Conservation (phyloP, 2,888 invertebrate genomes). For the Arge pagana region DNA sequence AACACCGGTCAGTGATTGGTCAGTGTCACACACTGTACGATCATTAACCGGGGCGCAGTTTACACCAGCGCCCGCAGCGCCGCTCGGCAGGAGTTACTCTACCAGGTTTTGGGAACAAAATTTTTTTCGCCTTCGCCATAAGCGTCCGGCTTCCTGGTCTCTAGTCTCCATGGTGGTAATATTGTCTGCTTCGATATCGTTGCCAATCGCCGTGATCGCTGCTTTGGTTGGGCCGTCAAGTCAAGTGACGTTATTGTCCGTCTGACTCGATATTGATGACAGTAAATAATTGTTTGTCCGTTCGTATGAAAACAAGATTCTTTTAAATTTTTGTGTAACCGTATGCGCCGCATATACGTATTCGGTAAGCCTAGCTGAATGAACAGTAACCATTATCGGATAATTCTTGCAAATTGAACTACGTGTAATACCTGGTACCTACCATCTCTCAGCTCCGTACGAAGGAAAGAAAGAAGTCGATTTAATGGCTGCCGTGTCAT, state of each 20-base stretch:
- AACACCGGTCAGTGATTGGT: too few species aligned
- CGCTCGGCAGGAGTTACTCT: too few species aligned
- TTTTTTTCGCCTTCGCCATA: too few species aligned
- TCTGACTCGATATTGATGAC: constrained; percentile 23
- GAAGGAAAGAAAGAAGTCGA: constrained; percentile 40
- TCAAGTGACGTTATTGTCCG: constrained; percentile 23
- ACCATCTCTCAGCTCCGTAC: constrained; percentile 42
- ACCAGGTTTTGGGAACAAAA: too few species aligned
- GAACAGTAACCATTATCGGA: not conserved
- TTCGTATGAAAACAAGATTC: not conserved
- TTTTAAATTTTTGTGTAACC: not conserved
- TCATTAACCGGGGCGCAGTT: too few species aligned
- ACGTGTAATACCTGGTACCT: constrained; percentile 37
- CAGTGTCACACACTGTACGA: too few species aligned
- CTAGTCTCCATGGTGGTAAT: constrained; percentile 12
- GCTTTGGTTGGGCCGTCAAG: constrained; percentile 11
- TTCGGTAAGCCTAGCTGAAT: not conserved
- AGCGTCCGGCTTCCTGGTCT: too few species aligned
- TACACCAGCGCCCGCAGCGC: too few species aligned
- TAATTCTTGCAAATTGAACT: too few species aligned
- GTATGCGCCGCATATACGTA: not conserved
- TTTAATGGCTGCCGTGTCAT: constrained; percentile 61
- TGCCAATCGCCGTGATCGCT: too few species aligned
- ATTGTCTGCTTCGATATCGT: constrained; percentile 16
- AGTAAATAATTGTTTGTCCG: constrained; percentile 21